Evolutionary conservation across 2,888 invertebrate genomes (phyloP).

Genomic region (Neelides folsomi): DNA sequence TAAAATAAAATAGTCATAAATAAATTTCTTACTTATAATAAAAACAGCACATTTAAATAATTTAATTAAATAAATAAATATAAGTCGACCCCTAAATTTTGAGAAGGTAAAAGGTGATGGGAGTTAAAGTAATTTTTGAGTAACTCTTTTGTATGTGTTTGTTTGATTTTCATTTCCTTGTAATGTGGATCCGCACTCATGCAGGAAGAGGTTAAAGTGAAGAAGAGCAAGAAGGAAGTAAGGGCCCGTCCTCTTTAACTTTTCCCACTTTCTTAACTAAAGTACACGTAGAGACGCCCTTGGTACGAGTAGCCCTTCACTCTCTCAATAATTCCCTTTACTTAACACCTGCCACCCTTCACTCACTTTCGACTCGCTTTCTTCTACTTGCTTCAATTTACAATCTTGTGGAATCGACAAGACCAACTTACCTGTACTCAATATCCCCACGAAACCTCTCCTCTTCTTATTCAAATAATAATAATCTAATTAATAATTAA

Average conservation of each 20-base stretch:
- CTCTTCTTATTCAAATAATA: no score
- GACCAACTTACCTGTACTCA: no score
- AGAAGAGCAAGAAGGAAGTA: slow-evolving; percentile 24
- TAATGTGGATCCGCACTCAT: not conserved
- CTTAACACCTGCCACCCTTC: not conserved
- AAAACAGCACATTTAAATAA: no score
- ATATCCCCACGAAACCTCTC: no score
- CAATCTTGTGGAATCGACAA: no score
- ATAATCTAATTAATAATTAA: no score
- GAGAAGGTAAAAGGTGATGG: not conserved
- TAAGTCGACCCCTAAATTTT: not conserved
- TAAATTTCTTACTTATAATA: no score
- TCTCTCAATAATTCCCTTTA: not conserved
- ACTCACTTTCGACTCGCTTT: not conserved
- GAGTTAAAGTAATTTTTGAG: no score
- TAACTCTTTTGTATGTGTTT: no score
- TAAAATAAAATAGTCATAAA: no score
- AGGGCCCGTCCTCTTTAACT: slow-evolving; percentile 6
- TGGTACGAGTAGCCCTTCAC: not conserved
- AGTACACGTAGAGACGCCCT: not conserved
- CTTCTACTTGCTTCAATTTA: not conserved
- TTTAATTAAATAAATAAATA: no score
- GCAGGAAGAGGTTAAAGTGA: slow-evolving; percentile 16
- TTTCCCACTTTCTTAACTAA: not conserved
- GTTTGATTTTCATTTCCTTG: no score